Evolutionary conservation across 2,797 vertebrate species (phyloP).

Genomic region (Gobionotothen gibberifrons): DNA sequence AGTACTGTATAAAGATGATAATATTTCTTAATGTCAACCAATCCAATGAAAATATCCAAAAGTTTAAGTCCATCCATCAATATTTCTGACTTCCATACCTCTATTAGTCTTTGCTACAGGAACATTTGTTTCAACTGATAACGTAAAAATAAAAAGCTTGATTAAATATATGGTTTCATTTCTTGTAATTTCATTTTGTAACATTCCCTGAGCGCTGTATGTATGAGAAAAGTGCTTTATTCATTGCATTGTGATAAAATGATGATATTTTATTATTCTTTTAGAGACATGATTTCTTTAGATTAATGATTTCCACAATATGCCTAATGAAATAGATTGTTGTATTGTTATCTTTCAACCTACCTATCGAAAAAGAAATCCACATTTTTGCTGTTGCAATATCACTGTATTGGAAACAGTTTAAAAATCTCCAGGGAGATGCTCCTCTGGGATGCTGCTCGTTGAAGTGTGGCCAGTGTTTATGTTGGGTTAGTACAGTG

Average conservation of each 20-base stretch:
- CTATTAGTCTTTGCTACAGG: no score
- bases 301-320: background rate
- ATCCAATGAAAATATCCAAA: background rate
- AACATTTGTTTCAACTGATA: no score
- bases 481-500: constrained; percentile 56
- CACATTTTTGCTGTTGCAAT: constrained; percentile 17
- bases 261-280: background rate
- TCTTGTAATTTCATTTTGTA: background rate
- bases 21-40: background rate
- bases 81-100: no score
- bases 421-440: constrained; percentile 29
- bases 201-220: background rate
- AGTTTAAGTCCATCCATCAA: background rate
- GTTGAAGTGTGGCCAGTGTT: constrained; percentile 38
- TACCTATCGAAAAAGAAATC: background rate
- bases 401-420: constrained; percentile 14
- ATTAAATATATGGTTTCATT: background rate
- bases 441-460: constrained; percentile 38
- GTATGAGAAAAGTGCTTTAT: background rate
- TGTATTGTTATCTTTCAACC: no score
- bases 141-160: background rate
- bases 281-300: background rate
- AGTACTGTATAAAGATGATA: background rate
- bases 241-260: background rate
- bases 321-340: no score